Evolutionary conservation across 2,797 vertebrate genomes (phyloP).

Genomic region (Sebastes taczanowskii): DNA sequence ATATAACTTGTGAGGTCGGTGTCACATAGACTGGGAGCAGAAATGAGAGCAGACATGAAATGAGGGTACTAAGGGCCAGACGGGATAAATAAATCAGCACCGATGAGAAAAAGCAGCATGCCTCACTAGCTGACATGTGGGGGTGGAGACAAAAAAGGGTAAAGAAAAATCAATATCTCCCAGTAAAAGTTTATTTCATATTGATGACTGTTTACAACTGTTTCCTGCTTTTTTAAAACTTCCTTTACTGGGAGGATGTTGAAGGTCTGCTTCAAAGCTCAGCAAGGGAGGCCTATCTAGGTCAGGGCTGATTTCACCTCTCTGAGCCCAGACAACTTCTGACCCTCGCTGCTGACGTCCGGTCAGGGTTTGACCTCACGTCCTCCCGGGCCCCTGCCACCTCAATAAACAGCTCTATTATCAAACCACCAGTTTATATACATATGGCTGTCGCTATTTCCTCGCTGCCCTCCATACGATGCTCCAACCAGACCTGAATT

Average conservation of each 20-base stretch:
- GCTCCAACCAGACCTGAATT: conserved; percentile 43
- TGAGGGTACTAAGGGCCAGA: conserved; percentile 45
- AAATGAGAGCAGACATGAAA: conserved; percentile 50
- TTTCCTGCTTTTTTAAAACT: conserved; percentile 25
- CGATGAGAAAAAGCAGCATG: conserved; percentile 41
- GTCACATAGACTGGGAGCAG: conserved; percentile 24
- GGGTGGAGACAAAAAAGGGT: conserved; percentile 52
- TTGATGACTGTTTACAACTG: conserved; percentile 73
- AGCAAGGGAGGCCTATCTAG: conserved; percentile 38
- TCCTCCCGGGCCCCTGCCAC: conserved; percentile 1
- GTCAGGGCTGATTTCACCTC: conserved; percentile 49
- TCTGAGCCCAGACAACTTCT: conserved; percentile 13
- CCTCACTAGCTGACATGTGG: conserved; percentile 43
- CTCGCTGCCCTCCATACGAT: conserved; percentile 32
- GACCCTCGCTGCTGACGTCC: conserved; percentile 5
- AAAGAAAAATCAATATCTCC: conserved; percentile 73
- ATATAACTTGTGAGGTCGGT: conserved; percentile 9
- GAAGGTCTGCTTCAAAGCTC: conserved; percentile 39
- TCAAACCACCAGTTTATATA: conserved; percentile 27
- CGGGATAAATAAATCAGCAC: conserved; percentile 64
- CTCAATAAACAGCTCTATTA: conserved; percentile 21
- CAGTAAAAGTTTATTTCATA: conserved; percentile 76
- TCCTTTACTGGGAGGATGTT: conserved; percentile 28
- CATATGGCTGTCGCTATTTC: conserved; percentile 33
- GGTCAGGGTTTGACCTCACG: conserved; percentile 15